Evolutionary conservation across 2,797 vertebrate species (phyloP).

Genomic region (Poeciliopsis gracilis): DNA sequence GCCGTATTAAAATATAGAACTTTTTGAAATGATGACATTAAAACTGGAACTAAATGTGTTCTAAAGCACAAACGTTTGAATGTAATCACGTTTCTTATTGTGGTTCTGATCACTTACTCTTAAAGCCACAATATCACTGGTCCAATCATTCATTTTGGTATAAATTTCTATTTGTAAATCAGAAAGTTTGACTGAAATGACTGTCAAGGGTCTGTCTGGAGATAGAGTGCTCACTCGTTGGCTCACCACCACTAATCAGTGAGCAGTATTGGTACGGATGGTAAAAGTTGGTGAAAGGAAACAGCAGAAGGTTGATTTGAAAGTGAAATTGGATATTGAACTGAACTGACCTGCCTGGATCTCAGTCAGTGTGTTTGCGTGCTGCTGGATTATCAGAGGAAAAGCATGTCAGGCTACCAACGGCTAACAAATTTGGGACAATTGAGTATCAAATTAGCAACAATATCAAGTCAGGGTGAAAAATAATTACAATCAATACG

Average conservation of each 20-base stretch:
- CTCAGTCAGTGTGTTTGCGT: slow-evolving; percentile 11
- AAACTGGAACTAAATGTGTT: not conserved
- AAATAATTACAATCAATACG: slow-evolving; percentile 70
- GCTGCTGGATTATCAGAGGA: slow-evolving; percentile 33
- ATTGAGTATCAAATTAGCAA: slow-evolving; percentile 45
- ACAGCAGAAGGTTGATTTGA: slow-evolving; percentile 58
- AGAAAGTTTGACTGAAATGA: not conserved
- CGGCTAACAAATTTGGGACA: slow-evolving; percentile 35
- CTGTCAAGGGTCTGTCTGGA: not conserved
- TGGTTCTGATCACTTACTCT: not conserved
- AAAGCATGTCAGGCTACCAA: slow-evolving; percentile 26
- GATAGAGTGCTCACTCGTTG: not conserved
- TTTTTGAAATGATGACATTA: not conserved
- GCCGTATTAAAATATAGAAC: not conserved
- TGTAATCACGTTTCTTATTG: not conserved
- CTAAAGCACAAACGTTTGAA: not conserved
- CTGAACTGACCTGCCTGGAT: slow-evolving; percentile 46
- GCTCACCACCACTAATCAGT: slow-evolving; percentile 22
- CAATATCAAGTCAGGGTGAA: slow-evolving; percentile 55
- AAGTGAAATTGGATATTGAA: slow-evolving; percentile 68
- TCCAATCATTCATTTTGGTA: not conserved
- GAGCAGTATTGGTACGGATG: slow-evolving; percentile 25
- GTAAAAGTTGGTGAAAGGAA: slow-evolving; percentile 43
- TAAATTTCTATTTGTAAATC: not conserved
- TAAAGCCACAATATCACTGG: not conserved